Conservation (phyloP, 1,140 invertebrate species). For the Babylonia areolata region DNA sequence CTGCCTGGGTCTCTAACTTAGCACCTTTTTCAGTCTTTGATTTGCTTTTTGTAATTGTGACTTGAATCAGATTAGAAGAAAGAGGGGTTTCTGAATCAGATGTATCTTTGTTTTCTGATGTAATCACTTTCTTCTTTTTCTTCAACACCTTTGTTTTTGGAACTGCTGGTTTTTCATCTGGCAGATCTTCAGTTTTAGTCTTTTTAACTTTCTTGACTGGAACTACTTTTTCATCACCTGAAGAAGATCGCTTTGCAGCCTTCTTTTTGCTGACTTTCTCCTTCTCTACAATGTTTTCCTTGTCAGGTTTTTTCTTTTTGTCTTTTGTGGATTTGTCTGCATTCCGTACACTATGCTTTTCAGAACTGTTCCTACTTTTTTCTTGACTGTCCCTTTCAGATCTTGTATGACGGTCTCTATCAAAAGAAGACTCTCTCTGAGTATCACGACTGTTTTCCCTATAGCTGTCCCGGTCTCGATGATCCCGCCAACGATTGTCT, state of each 20-base stretch:
- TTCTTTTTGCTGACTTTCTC: constrained; percentile 88
- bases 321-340: constrained; percentile 50
- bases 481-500: constrained; percentile 23
- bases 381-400: constrained; percentile 18
- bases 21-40: not conserved
- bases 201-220: constrained; percentile 76
- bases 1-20: not conserved
- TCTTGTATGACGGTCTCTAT: constrained; percentile 20
- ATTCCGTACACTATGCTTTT: constrained; percentile 33
- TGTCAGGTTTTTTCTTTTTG: constrained; percentile 70
- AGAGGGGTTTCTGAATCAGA: constrained; percentile 12
- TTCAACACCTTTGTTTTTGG: constrained; percentile 19
- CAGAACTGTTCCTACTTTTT: constrained; percentile 34
- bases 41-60: constrained; percentile 24
- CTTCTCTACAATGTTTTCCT: constrained; percentile 57
- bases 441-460: not conserved
- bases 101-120: constrained; percentile 13
- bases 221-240: constrained; percentile 84
- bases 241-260: constrained; percentile 6
- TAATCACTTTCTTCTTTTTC: constrained; percentile 28
- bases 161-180: constrained; percentile 2
- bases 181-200: constrained; percentile 11
- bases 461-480: constrained; percentile 19
- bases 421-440: constrained; percentile 3
- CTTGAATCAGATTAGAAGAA: constrained; percentile 27